phyloP scores from a whole-genome alignment of 2,888 invertebrate species.

The Bedellia somnulentella region DNA sequence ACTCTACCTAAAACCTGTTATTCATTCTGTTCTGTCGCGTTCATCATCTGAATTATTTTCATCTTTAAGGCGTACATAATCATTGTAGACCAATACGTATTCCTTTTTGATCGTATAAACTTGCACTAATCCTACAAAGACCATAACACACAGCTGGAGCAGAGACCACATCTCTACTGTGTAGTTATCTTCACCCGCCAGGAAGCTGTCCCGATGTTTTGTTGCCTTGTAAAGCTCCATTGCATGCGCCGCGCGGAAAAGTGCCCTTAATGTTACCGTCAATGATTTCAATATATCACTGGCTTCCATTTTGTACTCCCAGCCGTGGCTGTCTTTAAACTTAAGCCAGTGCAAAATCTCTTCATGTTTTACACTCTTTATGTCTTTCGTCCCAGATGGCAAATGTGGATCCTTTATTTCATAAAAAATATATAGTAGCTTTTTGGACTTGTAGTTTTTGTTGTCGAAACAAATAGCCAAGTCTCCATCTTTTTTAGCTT shows the following conservation, averaged over 20 bases:
- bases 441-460: no score
- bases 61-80: no score
- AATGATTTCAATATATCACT: conserved; percentile 65
- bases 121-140: conserved; percentile 71
- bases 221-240: conserved; percentile 70
- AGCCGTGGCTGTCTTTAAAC: no score
- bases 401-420: no score
- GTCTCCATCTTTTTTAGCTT: conserved; percentile 75
- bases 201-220: conserved; percentile 80
- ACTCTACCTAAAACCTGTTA: no score
- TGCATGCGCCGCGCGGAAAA: conserved; percentile 65
- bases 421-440: no score
- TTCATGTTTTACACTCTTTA: no score
- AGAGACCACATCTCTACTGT: conserved; percentile 80
- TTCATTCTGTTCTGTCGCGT: no score
- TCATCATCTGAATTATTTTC: no score
- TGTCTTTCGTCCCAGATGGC: no score
- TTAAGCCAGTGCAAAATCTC: no score
- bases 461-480: conserved; percentile 88
- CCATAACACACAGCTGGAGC: conserved; percentile 73
- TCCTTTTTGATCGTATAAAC: conserved; percentile 77
- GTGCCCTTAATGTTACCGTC: conserved; percentile 62
- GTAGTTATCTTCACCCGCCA: conserved; percentile 77
- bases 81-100: no score
- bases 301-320: conserved; percentile 44